Percentiles rank a stretch among this genome's conserved stretches.
Conservation (phyloP, 2,888 invertebrate genomes). For the Drosophila hamatofila region DNA sequence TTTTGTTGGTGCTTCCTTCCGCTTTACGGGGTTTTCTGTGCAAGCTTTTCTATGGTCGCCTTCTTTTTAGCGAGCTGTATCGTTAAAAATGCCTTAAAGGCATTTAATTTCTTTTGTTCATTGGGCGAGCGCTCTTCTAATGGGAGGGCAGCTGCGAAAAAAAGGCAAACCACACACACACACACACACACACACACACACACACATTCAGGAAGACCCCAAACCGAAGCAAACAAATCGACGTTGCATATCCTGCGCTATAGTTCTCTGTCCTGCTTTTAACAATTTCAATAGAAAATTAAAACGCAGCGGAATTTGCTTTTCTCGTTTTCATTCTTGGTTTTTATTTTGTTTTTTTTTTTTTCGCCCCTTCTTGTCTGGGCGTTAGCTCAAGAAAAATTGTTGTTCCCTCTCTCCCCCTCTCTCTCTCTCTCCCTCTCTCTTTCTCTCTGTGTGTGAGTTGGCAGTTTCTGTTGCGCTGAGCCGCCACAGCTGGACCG, state of each 20-base stretch:
- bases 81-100: constrained; percentile 80
- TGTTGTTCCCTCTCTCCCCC: constrained; percentile 38
- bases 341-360: constrained; percentile 1
- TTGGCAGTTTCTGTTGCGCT: constrained; percentile 46
- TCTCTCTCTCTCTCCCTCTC: background rate
- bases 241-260: constrained; percentile 45
- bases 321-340: constrained; percentile 40
- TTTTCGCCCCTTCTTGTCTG: constrained; percentile 12
- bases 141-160: constrained; percentile 48
- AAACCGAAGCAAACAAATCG: constrained; percentile 53
- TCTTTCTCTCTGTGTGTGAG: constrained; percentile 37
- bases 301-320: constrained; percentile 68
- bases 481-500: constrained; percentile 30
- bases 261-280: constrained; percentile 61
- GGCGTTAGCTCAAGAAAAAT: constrained; percentile 70
- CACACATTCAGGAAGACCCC: background rate
- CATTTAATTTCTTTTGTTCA: constrained; percentile 81
- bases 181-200: constrained; percentile 7
- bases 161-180: constrained; percentile 45
- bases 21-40: constrained; percentile 39
- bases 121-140: constrained; percentile 64
- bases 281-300: constrained; percentile 79
- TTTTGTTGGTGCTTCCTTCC: constrained; percentile 35
- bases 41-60: constrained; percentile 45
- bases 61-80: constrained; percentile 54